Evolutionary conservation across 2,888 invertebrate species (phyloP).

Genomic region (Auanema freiburgensis): DNA sequence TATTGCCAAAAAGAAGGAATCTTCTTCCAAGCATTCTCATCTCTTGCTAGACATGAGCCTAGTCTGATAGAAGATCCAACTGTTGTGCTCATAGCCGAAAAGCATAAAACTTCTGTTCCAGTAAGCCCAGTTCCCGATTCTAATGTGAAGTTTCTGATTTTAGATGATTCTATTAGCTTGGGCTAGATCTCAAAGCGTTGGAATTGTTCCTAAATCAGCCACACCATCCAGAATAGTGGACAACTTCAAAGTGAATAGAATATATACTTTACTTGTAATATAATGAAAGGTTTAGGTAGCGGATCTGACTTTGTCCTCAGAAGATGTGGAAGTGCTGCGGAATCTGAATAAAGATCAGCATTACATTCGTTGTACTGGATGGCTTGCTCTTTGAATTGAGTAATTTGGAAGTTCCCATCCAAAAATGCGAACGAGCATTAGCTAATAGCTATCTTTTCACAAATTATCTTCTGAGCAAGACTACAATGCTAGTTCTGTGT

Average conservation of each 20-base stretch:
- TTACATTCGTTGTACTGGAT: constrained; percentile 55
- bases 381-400: constrained; percentile 41
- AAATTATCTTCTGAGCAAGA: too few species aligned
- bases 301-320: constrained; percentile 31
- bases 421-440: background rate
- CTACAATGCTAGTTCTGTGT: too few species aligned
- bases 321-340: constrained; percentile 46
- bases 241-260: constrained; percentile 49
- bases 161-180: constrained; percentile 72
- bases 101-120: constrained; percentile 65
- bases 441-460: too few species aligned
- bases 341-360: constrained; percentile 43
- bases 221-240: constrained; percentile 49
- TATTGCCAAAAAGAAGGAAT: constrained; percentile 65
- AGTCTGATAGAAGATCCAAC: constrained; percentile 71
- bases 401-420: background rate
- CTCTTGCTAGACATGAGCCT: constrained; percentile 64
- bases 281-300: constrained; percentile 15
- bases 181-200: constrained; percentile 77
- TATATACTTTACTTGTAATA: background rate
- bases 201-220: constrained; percentile 61
- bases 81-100: constrained; percentile 72
- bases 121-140: constrained; percentile 15
- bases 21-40: constrained; percentile 67
- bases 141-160: constrained; percentile 10